Conservation (phyloP, 2,888 invertebrate genomes). For the Eledona agricola region DNA sequence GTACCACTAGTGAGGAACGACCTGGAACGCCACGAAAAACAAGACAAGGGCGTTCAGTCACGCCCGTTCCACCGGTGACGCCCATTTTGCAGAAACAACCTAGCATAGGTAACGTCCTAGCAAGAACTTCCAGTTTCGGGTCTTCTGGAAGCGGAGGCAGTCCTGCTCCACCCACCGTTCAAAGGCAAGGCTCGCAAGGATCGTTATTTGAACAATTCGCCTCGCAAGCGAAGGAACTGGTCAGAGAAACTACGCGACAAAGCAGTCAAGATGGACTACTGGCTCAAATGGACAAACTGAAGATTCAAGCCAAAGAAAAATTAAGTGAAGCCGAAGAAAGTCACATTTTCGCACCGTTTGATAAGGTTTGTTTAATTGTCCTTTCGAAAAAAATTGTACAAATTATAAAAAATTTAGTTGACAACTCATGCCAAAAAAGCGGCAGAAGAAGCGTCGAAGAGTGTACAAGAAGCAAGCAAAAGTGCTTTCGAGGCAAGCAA, state of each 20-base stretch:
- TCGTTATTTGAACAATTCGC: conserved; percentile 89
- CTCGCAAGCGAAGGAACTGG: conserved; percentile 87
- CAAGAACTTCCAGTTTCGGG: conserved; percentile 72
- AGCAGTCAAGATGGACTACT: conserved; percentile 88
- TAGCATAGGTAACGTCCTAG: conserved; percentile 69
- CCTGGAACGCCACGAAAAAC: conserved; percentile 66
- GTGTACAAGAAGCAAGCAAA: conserved; percentile 85
- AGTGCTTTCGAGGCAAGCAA: conserved; percentile 86
- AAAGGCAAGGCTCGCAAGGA: conserved; percentile 82
- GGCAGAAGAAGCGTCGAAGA: conserved; percentile 82
- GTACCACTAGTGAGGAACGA: conserved; percentile 67
- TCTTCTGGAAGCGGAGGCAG: conserved; percentile 60
- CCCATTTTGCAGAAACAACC: conserved; percentile 69
- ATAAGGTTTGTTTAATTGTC: conserved; percentile 79
- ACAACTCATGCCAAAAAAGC: conserved; percentile 90
- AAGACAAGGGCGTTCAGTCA: conserved; percentile 60
- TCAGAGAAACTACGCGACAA: conserved; percentile 86
- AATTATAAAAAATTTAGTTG: conserved; percentile 72
- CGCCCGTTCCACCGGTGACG: conserved; percentile 66
- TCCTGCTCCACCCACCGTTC: conserved; percentile 60
- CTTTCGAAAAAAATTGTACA: no score
- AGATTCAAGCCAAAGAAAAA: conserved; percentile 69
- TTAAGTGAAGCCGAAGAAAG: conserved; percentile 76
- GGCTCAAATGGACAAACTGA: conserved; percentile 88
- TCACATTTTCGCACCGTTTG: conserved; percentile 79